Conservation (phyloP, 2,888 invertebrate species). For the Sialis fuliginosa region DNA sequence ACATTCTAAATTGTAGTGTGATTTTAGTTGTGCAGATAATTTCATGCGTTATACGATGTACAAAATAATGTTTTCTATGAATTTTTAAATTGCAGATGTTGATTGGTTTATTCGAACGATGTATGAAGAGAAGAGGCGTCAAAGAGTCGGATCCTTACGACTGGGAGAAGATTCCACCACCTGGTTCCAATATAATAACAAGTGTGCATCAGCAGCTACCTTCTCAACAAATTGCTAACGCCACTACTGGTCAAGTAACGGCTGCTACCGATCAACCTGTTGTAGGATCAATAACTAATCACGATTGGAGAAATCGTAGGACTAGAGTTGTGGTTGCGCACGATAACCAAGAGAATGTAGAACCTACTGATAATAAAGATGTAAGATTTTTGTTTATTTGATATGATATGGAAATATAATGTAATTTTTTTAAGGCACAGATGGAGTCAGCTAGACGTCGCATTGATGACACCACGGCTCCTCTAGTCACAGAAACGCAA, state of each 20-base stretch:
- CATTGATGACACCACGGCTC: constrained; percentile 35
- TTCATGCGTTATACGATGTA: no score
- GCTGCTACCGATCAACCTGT: constrained; percentile 9
- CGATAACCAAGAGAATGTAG: constrained; percentile 50
- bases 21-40: no score
- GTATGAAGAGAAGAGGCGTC: constrained; percentile 85
- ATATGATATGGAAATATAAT: neutral
- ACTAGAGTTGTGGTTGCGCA: constrained; percentile 11
- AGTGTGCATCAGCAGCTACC: constrained; percentile 17
- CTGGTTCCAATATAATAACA: constrained; percentile 18
- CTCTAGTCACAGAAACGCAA: constrained; percentile 40
- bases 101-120: constrained; percentile 69
- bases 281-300: constrained; percentile 15
- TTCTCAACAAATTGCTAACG: constrained; percentile 10
- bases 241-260: constrained; percentile 7
- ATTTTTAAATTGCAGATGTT: constrained; percentile 41
- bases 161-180: constrained; percentile 60
- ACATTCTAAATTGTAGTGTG: no score
- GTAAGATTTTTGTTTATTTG: constrained; percentile 15
- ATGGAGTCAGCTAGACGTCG: constrained; percentile 32
- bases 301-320: neutral
- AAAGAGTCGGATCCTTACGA: constrained; percentile 84
- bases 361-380: constrained; percentile 43
- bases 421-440: constrained; percentile 28
- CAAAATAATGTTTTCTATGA: no score